Conservation (phyloP, 2,113 vertebrate genomes). For the Lophura nycthemera region DNA sequence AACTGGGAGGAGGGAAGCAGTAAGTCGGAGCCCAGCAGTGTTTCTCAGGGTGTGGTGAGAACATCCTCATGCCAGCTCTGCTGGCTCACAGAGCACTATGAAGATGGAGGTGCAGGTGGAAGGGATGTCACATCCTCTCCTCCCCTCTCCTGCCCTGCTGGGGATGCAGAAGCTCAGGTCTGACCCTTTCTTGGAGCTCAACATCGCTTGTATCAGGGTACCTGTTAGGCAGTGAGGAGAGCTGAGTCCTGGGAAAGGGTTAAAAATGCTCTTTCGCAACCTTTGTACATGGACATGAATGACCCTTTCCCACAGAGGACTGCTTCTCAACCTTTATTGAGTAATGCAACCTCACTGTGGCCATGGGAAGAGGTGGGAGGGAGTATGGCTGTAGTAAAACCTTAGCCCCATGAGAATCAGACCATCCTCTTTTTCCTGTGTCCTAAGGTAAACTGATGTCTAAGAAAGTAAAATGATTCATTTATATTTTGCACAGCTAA, state of each 20-base stretch:
- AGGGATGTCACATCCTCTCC: not conserved
- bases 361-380: not conserved
- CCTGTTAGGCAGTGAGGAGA: not conserved
- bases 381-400: not conserved
- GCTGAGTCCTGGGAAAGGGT: not conserved
- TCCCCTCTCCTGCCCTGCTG: not conserved
- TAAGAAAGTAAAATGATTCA: not conserved
- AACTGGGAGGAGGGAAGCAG: not conserved
- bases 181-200: not conserved
- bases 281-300: not conserved
- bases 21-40: not conserved
- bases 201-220: not conserved
- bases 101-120: not conserved
- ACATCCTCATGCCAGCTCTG: not conserved
- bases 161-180: not conserved
- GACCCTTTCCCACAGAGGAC: not conserved
- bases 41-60: conserved; percentile 12
- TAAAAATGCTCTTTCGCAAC: not conserved
- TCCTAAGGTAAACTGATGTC: not conserved
- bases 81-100: not conserved
- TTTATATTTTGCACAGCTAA: not conserved
- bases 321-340: not conserved
- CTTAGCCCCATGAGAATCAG: not conserved
- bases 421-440: not conserved
- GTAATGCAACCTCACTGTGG: not conserved